Evolutionary conservation across 2,888 invertebrate genomes (phyloP).

Genomic region (Horisme vitalbata): DNA sequence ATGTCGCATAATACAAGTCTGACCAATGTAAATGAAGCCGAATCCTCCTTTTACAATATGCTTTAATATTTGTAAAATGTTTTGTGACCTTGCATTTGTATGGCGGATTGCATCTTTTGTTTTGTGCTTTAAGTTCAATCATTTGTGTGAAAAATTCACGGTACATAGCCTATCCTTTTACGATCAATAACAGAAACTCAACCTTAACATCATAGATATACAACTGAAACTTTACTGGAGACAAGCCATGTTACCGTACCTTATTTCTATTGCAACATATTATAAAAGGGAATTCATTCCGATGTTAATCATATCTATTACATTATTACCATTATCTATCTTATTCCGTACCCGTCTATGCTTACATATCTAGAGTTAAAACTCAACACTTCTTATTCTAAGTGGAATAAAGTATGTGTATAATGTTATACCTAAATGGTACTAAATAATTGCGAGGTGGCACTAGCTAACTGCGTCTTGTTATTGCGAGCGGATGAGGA

Average conservation of each 20-base stretch:
- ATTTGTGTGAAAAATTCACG: background rate
- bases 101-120: background rate
- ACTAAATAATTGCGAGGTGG: conserved; percentile 75
- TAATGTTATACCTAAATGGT: conserved; percentile 58
- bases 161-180: no score
- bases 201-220: no score
- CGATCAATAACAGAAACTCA: no score
- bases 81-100: conserved; percentile 59
- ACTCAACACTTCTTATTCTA: conserved; percentile 72
- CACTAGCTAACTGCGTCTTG: conserved; percentile 62
- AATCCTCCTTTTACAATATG: conserved; percentile 70
- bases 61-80: conserved; percentile 35
- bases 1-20: conserved; percentile 64
- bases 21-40: conserved; percentile 72
- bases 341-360: conserved; percentile 63
- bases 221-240: no score
- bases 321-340: conserved; percentile 38
- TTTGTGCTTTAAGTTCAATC: conserved; percentile 6
- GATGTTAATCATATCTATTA: conserved; percentile 43
- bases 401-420: conserved; percentile 72
- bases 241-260: no score
- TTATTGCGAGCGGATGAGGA: conserved; percentile 39
- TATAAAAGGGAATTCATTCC: conserved; percentile 61
- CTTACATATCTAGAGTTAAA: conserved; percentile 60
- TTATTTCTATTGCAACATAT: conserved; percentile 45